These are phyloP conservation scores for Eulemur rufifrons DNA, from an alignment of 2,113 vertebrate species.

Conservation along the genomic window DNA sequence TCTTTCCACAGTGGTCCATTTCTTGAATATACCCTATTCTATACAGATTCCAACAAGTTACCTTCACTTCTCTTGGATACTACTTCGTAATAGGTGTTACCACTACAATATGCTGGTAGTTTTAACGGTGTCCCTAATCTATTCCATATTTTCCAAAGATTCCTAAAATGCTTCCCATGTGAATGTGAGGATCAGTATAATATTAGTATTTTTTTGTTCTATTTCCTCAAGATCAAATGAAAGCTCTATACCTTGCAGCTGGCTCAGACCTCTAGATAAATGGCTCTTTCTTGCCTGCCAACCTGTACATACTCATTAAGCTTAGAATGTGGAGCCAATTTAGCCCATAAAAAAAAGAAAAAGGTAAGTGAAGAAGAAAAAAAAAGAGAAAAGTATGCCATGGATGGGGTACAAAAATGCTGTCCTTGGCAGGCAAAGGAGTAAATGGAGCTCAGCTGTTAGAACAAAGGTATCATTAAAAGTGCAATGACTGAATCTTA, in stretches of 20 bases:
- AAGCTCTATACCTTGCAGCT: constrained; percentile 34
- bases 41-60: background rate
- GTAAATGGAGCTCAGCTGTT: constrained; percentile 46
- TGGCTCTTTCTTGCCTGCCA: constrained; percentile 30
- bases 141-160: constrained; percentile 40
- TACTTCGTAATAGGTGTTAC: background rate
- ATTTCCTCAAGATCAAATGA: constrained; percentile 41
- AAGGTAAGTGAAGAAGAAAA: constrained; percentile 24
- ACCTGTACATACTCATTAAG: constrained; percentile 20
- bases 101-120: background rate
- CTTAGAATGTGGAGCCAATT: constrained; percentile 40
- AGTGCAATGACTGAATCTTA: background rate
- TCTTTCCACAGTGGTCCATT: background rate
- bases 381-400: constrained; percentile 5
- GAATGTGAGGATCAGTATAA: constrained; percentile 26
- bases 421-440: constrained; percentile 5
- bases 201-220: background rate
- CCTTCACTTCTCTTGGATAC: background rate
- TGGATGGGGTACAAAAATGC: background rate
- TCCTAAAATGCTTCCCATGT: background rate
- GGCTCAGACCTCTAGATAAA: constrained; percentile 34
- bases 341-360: constrained; percentile 30
- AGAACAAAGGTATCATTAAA: constrained; percentile 39
- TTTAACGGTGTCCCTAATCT: constrained; percentile 15
- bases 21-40: background rate